A percentile compares a stretch with the other conserved stretches of the same genome.
phyloP scores from a whole-genome alignment of 1,140 invertebrate species.

The Procambarus clarkii region DNA sequence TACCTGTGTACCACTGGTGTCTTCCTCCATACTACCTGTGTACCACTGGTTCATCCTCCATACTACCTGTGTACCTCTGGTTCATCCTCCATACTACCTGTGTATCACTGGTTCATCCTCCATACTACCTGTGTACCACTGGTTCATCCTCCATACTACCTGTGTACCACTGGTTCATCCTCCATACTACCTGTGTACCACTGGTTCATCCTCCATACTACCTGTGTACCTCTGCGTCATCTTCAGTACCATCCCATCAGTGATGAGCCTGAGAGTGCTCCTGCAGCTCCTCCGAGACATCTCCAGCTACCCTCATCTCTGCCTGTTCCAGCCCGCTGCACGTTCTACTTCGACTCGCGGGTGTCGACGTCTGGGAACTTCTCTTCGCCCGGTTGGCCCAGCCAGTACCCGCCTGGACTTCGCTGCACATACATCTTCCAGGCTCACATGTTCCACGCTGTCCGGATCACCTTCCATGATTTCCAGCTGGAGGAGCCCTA shows the following conservation, averaged over 20 bases:
- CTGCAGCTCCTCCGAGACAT: neutral
- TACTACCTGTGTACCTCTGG: no score
- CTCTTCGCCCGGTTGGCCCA: slow-evolving; percentile 31
- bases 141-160: no score
- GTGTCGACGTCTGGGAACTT: slow-evolving; percentile 27
- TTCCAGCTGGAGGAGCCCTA: slow-evolving; percentile 35
- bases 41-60: no score
- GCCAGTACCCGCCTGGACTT: slow-evolving; percentile 7
- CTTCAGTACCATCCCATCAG: neutral
- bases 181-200: neutral
- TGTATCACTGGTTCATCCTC: no score
- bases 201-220: neutral
- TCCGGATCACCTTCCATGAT: slow-evolving; percentile 12
- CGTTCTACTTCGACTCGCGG: slow-evolving; percentile 37
- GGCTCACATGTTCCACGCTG: slow-evolving; percentile 32
- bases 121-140: no score
- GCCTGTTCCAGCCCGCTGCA: neutral
- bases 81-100: no score
- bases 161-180: neutral
- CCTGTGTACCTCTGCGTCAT: neutral
- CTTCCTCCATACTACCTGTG: no score
- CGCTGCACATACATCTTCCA: slow-evolving; percentile 41
- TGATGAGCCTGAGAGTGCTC: neutral
- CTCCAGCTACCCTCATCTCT: neutral
- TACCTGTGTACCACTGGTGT: no score